Percentiles rank a stretch among this genome's conserved stretches.
phyloP scores from a whole-genome alignment of 1,140 invertebrate genomes.

The Drosophila lacteicornis region DNA sequence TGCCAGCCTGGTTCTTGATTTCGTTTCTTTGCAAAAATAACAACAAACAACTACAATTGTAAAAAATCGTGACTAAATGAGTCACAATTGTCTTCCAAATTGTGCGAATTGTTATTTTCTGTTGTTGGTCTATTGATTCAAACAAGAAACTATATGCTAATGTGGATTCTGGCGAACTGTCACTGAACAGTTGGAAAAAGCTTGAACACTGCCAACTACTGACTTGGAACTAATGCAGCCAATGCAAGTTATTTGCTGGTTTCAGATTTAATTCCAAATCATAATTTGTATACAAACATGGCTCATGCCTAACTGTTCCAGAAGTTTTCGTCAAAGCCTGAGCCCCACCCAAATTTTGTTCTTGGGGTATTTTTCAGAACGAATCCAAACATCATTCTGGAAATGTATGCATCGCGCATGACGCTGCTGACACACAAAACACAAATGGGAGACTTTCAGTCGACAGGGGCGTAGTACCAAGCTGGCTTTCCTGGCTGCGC shows the following conservation, averaged over 20 bases:
- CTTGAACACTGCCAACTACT: slow-evolving; percentile 5
- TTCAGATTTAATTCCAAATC: slow-evolving; percentile 3
- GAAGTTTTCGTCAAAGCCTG: background rate
- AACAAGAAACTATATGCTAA: slow-evolving; percentile 11
- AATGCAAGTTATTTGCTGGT: background rate
- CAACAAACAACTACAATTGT: slow-evolving; percentile 9
- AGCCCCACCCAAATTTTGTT: slow-evolving; percentile 29
- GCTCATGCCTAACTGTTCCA: slow-evolving; percentile 4
- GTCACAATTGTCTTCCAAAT: slow-evolving; percentile 70
- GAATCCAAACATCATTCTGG: slow-evolving; percentile 36
- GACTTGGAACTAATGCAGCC: background rate
- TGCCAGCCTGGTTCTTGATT: slow-evolving; percentile 46
- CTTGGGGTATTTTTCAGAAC: slow-evolving; percentile 29
- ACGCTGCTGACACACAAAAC: slow-evolving; percentile 61
- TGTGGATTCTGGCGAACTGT: background rate
- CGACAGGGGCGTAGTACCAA: background rate
- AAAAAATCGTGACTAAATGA: slow-evolving; percentile 68
- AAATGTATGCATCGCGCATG: slow-evolving; percentile 67
- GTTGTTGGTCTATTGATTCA: slow-evolving; percentile 4
- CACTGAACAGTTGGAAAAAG: background rate
- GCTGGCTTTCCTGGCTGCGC: slow-evolving; percentile 44
- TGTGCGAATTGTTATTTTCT: slow-evolving; percentile 53
- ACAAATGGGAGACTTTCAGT: slow-evolving; percentile 47
- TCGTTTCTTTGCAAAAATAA: slow-evolving; percentile 29
- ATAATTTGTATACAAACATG: background rate